Evolutionary conservation across 2,113 vertebrate genomes (phyloP).

Genomic region (Noturus placidus): DNA sequence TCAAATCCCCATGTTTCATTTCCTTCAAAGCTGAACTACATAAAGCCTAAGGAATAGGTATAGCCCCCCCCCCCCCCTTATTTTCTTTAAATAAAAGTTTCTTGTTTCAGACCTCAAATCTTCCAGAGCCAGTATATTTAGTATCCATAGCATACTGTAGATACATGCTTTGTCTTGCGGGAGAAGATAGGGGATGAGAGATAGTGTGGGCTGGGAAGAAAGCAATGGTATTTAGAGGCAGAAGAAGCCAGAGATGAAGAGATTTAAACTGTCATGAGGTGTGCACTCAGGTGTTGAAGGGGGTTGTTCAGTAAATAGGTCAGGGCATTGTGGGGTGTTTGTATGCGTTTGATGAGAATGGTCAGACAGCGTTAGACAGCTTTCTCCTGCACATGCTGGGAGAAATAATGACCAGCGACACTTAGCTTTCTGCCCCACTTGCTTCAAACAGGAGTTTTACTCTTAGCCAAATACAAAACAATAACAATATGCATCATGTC

Average conservation of each 20-base stretch:
- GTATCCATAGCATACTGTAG: not conserved
- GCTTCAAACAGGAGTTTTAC: slow-evolving; percentile 37
- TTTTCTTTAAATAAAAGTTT: not conserved
- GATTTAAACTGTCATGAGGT: slow-evolving; percentile 43
- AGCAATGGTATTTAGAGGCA: not conserved
- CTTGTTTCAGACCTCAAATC: not conserved
- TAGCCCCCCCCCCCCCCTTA: not conserved
- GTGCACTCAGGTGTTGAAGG: slow-evolving; percentile 31
- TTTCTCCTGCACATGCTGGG: slow-evolving; percentile 34
- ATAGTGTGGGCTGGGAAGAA: not conserved
- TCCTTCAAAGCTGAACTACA: slow-evolving; percentile 2
- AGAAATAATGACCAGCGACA: slow-evolving; percentile 51
- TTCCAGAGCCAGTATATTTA: not conserved
- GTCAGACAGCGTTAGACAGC: slow-evolving; percentile 26
- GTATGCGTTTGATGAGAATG: slow-evolving; percentile 37
- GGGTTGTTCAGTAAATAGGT: slow-evolving; percentile 41
- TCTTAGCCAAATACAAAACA: slow-evolving; percentile 17
- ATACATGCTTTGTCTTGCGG: not conserved
- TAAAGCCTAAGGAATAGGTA: not conserved
- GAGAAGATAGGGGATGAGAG: not conserved
- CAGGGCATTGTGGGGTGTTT: slow-evolving; percentile 32
- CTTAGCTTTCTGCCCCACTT: slow-evolving; percentile 42
- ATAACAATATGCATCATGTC: slow-evolving; percentile 21
- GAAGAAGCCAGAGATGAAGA: slow-evolving; percentile 33
- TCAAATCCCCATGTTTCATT: not conserved